Evolutionary conservation across 1,140 invertebrate genomes (phyloP), one percentile per base, ranked within the genome.

Genomic region (Eumeta japonica): DNA sequence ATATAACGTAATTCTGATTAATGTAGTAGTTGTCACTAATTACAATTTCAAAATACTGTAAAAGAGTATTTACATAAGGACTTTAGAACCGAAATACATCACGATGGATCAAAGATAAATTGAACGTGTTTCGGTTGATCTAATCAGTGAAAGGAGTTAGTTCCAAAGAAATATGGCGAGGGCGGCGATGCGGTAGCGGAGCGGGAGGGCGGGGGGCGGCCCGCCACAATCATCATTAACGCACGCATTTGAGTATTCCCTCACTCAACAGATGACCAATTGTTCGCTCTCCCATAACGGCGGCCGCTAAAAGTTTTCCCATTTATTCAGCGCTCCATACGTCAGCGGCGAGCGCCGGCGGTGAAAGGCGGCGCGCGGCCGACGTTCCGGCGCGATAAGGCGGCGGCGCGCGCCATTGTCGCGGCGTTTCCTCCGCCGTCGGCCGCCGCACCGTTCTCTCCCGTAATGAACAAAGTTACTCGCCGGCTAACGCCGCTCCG

Each of bases 401-500:
- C 63, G 55, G 52, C n/a, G n/a, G n/a, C n/a, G 54, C 50, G 56
- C 41, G 52, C 59, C 45, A 63, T 73, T 73, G 65, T 71, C 36
- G 45, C 58, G 54, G 64, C 65, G 68, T 70, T 58, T 62, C 64
- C 65, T 62, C 65, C 70, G 62, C 62, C 71, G 70, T 73, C 68
- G 65, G 70, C 53, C 52, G 41, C 57, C 55, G 54, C 58, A 52
- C 70, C 68, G 65, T 73, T 68, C 58, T 44, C 52, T 39, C 32
- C 39, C 43, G 59, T 73, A 73, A 73, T 73, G 68, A 73, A 73
- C 66, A 65, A 73, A 73, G 66, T 73, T 73, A 70, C 64, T 58
- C 52, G 50, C 52, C 55, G 49, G 55, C 62, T 71, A 68, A 67
- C 61, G 51, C 61, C 52, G 50, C 57, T 56, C 60, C 47, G 30